Evolutionary conservation across 1,140 invertebrate genomes (phyloP).

Genomic region (Thalassaphorura encarpata): DNA sequence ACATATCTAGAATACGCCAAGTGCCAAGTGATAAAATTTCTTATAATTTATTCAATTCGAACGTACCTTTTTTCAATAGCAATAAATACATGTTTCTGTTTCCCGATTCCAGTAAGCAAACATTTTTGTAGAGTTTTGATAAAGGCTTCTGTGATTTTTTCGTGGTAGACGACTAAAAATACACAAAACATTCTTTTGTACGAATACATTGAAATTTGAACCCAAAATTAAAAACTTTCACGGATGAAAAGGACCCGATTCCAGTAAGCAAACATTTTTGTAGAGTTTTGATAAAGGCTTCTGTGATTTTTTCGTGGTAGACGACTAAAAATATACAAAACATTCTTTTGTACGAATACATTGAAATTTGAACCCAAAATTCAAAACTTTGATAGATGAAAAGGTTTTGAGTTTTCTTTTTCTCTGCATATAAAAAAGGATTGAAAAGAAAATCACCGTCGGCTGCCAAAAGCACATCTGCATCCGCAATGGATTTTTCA

Average conservation of each 20-base stretch:
- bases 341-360: not conserved
- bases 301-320: constrained; percentile 73
- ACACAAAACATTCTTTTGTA: constrained; percentile 3
- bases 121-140: constrained; percentile 60
- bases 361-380: not conserved
- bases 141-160: constrained; percentile 70
- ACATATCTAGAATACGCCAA: constrained; percentile 49
- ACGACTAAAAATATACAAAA: constrained; percentile 52
- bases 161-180: constrained; percentile 72
- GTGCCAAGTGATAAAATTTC: not conserved
- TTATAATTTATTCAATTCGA: too few relatives aligned
- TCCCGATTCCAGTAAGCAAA: constrained; percentile 37
- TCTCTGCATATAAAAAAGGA: not conserved
- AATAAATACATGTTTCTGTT: constrained; percentile 56
- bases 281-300: constrained; percentile 65
- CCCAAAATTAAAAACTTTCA: not conserved
- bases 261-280: constrained; percentile 48
- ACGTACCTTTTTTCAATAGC: constrained; percentile 67
- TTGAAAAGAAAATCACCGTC: too few relatives aligned
- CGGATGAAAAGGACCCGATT: not conserved
- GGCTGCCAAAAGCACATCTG: constrained; percentile 58
- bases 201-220: not conserved
- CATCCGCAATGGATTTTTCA: constrained; percentile 41
- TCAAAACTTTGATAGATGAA: not conserved
- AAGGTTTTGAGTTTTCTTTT: not conserved